Evolutionary conservation across 2,113 vertebrate species (phyloP).

Genomic region (Turnix velox): DNA sequence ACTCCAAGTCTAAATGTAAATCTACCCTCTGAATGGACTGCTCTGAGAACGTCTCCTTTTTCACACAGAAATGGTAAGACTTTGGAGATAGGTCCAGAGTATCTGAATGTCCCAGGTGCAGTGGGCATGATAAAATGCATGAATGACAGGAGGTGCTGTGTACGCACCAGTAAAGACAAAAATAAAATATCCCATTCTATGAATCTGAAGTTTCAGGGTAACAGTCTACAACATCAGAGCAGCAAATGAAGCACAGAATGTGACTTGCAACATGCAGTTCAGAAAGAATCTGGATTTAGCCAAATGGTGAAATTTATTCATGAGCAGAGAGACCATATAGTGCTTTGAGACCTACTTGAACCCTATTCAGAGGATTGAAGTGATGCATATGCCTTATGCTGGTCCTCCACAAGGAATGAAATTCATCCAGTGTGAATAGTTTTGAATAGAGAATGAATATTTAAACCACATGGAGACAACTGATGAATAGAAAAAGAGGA

Average conservation of each 20-base stretch:
- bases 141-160: not conserved
- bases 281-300: not conserved
- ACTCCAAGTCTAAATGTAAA: not conserved
- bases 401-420: constrained; percentile 13
- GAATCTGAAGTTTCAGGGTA: not conserved
- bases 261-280: not conserved
- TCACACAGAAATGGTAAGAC: not conserved
- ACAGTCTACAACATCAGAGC: not conserved
- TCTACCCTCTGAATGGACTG: not conserved
- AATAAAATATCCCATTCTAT: not conserved
- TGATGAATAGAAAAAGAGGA: constrained; percentile 35
- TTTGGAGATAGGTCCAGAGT: not conserved
- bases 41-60: not conserved
- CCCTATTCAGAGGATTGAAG: constrained; percentile 13
- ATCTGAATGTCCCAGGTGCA: not conserved
- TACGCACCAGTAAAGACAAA: not conserved
- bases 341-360: constrained; percentile 5
- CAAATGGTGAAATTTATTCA: not conserved
- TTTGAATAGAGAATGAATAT: constrained; percentile 44
- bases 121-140: not conserved
- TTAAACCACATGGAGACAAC: constrained; percentile 50
- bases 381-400: constrained; percentile 21
- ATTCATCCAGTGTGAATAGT: constrained; percentile 16
- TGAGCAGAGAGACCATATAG: not conserved
- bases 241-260: not conserved